Evolutionary conservation across 2,888 invertebrate species (phyloP).

Genomic region (Teleogryllus oceanicus): DNA sequence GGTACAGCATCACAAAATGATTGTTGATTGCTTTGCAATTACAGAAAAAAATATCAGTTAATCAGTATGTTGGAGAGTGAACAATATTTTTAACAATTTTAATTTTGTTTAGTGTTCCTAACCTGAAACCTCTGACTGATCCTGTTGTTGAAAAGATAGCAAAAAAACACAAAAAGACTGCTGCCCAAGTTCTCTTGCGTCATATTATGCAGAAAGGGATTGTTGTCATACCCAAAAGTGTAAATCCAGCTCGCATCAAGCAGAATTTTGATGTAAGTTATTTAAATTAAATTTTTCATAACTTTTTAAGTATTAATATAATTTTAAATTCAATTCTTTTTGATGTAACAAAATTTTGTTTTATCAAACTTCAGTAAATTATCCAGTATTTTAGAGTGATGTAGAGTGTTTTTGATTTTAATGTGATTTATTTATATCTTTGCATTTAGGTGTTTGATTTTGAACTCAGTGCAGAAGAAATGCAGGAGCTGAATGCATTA

Average conservation of each 20-base stretch:
- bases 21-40: too few relatives aligned
- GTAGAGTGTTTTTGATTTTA: neutral
- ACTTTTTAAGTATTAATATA: neutral
- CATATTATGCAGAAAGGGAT: conserved; percentile 69
- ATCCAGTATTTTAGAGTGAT: neutral
- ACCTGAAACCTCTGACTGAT: conserved; percentile 38
- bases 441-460: neutral
- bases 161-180: conserved; percentile 58
- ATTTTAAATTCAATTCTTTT: too few relatives aligned
- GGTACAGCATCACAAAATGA: neutral
- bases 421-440: neutral
- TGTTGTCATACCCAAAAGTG: conserved; percentile 80
- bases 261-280: conserved; percentile 65
- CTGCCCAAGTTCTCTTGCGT: conserved; percentile 73
- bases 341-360: neutral
- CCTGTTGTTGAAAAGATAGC: conserved; percentile 38
- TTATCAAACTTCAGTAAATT: neutral
- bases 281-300: neutral
- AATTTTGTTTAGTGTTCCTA: conserved; percentile 19
- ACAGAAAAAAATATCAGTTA: too few relatives aligned
- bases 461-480: neutral
- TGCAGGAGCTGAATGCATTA: neutral
- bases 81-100: too few relatives aligned
- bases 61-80: neutral
- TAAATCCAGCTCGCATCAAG: conserved; percentile 64